A percentile compares a stretch with the other conserved stretches of the same genome.
Evolutionary conservation across 2,888 invertebrate species (phyloP).

Genomic region (Macrosoma leucophasiata): DNA sequence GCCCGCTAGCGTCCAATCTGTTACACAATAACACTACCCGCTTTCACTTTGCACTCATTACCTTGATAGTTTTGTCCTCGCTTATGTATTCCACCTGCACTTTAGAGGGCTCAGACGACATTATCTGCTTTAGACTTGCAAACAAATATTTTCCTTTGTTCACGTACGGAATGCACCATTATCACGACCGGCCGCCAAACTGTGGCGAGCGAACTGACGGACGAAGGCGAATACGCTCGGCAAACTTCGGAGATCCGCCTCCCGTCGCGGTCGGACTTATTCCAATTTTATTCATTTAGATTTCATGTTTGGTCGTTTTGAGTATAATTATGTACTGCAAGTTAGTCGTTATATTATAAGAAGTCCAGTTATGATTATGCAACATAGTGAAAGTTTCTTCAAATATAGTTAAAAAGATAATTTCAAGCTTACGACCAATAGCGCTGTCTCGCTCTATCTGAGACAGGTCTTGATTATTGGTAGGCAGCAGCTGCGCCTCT

Average conservation of each 20-base stretch:
- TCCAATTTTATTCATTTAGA: conserved; percentile 37
- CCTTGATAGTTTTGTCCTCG: conserved; percentile 68
- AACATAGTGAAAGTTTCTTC: neutral
- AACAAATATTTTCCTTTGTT: conserved; percentile 67
- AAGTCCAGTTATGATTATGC: neutral
- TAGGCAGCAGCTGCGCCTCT: conserved; percentile 77
- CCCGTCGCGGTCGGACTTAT: conserved; percentile 63
- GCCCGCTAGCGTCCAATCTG: conserved; percentile 69
- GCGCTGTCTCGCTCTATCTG: conserved; percentile 55
- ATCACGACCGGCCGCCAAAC: conserved; percentile 73
- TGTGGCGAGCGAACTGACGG: conserved; percentile 71
- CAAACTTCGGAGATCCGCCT: conserved; percentile 69
- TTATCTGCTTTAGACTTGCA: conserved; percentile 65
- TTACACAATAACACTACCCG: conserved; percentile 66
- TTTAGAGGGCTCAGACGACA: conserved; percentile 71
- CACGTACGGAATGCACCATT: conserved; percentile 65
- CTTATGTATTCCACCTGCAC: conserved; percentile 68
- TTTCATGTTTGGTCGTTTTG: conserved; percentile 17
- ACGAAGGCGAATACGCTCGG: conserved; percentile 52
- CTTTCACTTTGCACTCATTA: conserved; percentile 55
- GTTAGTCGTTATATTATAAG: neutral
- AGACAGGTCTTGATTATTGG: conserved; percentile 74
- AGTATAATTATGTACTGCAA: conserved; percentile 1
- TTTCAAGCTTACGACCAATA: conserved; percentile 32
- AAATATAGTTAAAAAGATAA: conserved; percentile 13